Evolutionary conservation across 1,140 invertebrate genomes (phyloP), one percentile per base, ranked within the genome.

Genomic region (Achroia grisella): DNA sequence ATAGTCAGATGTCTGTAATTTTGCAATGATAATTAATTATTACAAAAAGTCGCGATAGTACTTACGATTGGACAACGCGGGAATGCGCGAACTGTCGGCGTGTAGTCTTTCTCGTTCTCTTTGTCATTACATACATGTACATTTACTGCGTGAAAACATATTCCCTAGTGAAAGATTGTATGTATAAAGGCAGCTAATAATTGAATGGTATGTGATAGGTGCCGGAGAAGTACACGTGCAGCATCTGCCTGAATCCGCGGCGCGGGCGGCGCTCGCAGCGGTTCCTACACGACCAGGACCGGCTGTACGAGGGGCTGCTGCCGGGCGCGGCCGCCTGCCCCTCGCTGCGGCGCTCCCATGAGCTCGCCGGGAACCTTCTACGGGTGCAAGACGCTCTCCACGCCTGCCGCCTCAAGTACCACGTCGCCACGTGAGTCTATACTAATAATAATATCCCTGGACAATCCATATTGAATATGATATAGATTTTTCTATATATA

Each of bases 151-250:
- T n/a, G n/a, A n/a, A n/a, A n/a, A n/a, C n/a, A n/a, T n/a, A n/a
- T n/a, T n/a, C n/a, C n/a, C n/a, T n/a, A n/a, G n/a, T n/a, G n/a
- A n/a, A n/a, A n/a, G n/a, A n/a, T n/a, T n/a, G n/a, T n/a, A n/a
- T n/a, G n/a, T n/a, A n/a, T n/a, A n/a, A n/a, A n/a, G n/a, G n/a
- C n/a, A n/a, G n/a, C n/a, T n/a, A n/a, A n/a, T n/a, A n/a, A n/a
- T n/a, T n/a, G n/a, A n/a, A n/a, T n/a, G n/a, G n/a, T 23, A 3
- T 23, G 17, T 23, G 17, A 4, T 89, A 96, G 74, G 94, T 97
- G 8, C 95, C 96, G 0, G 93, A 95, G 35, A 95, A 95, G 71
- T 97, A 97, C 77, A 90, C 97, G 31, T 98, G 96, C 80, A 92
- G 89, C 44, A 94, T 95, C 40, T 98, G 96, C 74, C 89, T 90